Conservation (phyloP, 2,888 invertebrate species). For the Octonoba sinensis region DNA sequence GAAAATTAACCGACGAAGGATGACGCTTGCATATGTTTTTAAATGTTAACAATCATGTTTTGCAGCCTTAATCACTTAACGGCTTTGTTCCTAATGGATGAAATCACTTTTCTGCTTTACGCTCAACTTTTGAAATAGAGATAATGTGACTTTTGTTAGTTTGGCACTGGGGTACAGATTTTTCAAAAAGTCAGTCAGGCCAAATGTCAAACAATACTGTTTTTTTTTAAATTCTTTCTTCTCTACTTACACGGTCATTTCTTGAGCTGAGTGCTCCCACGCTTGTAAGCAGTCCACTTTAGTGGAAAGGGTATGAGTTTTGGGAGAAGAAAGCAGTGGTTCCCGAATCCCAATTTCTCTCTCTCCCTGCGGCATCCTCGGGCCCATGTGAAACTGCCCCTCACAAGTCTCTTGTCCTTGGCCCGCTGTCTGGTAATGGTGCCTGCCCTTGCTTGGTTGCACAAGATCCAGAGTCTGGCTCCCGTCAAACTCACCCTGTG, state of each 20-base stretch:
- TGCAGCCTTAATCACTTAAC: no score
- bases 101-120: no score
- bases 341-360: constrained; percentile 47
- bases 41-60: no score
- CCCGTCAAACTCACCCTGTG: constrained; percentile 38
- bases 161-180: no score
- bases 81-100: no score
- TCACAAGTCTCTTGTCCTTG: constrained; percentile 29
- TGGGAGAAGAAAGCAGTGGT: constrained; percentile 46
- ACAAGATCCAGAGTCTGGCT: constrained; percentile 56
- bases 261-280: constrained; percentile 54
- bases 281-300: constrained; percentile 57
- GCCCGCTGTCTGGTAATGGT: background rate
- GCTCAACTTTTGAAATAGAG: no score
- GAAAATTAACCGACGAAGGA: no score
- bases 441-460: constrained; percentile 44
- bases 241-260: constrained; percentile 59
- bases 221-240: no score
- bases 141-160: no score
- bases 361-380: constrained; percentile 27
- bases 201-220: no score
- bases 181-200: no score
- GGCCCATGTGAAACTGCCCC: constrained; percentile 23
- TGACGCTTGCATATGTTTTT: no score
- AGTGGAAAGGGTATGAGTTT: constrained; percentile 29